A percentile compares a stretch with the other conserved stretches of the same genome.
phyloP scores from a whole-genome alignment of 2,113 vertebrate species.

The Odontesthes bonariensis region DNA sequence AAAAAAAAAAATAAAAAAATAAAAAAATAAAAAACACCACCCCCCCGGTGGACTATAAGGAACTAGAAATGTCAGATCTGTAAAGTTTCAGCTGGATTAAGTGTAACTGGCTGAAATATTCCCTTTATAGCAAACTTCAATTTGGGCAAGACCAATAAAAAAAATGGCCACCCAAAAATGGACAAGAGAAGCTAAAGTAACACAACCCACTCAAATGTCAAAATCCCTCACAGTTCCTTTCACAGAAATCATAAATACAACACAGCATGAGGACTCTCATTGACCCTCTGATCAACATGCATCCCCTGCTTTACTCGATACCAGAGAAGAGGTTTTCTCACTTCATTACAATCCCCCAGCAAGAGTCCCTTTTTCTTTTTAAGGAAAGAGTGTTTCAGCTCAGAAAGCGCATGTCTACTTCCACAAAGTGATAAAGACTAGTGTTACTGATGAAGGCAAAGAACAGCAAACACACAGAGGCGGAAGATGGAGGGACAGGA shows the following conservation, averaged over 20 bases:
- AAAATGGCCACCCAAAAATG: conserved; percentile 18
- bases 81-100: conserved; percentile 17
- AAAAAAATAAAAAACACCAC: too few species aligned
- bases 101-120: conserved; percentile 46
- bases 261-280: conserved; percentile 26
- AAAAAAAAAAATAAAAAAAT: conserved; percentile 1
- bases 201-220: conserved; percentile 24
- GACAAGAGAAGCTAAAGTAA: conserved; percentile 21
- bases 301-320: conserved; percentile 23
- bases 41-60: conserved; percentile 6
- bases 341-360: conserved; percentile 43
- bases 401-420: conserved; percentile 52
- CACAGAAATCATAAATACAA: conserved; percentile 70
- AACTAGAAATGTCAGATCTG: conserved; percentile 26
- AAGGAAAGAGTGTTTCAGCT: conserved; percentile 46
- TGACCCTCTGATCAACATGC: conserved; percentile 44
- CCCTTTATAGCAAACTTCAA: conserved; percentile 62
- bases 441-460: conserved; percentile 47
- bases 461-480: conserved; percentile 35
- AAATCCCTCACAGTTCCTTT: conserved; percentile 65
- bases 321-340: conserved; percentile 8
- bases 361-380: conserved; percentile 39
- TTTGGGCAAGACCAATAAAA: conserved; percentile 14
- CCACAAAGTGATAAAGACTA: conserved; percentile 46
- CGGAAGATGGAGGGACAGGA: conserved; percentile 9